These are phyloP conservation scores for Blera fallax DNA, from an alignment of 2,888 invertebrate genomes.

Conservation along the genomic window DNA sequence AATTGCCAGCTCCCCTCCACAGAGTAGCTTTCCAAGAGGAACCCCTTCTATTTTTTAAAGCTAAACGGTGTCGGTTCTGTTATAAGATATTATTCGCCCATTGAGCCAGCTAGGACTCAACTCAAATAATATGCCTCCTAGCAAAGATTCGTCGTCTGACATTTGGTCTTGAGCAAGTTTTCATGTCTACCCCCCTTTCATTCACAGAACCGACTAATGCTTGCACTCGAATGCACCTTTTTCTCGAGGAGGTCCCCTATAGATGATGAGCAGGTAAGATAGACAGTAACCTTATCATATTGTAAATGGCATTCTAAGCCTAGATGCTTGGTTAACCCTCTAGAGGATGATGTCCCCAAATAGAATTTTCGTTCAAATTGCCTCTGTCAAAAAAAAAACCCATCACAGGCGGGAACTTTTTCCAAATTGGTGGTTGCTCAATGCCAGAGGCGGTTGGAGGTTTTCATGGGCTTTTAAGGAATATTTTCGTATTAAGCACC, in stretches of 20 bases:
- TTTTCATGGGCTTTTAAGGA: too few species aligned
- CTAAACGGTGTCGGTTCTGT: conserved; percentile 54
- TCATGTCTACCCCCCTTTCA: conserved; percentile 58
- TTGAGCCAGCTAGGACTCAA: background rate
- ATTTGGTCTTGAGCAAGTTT: conserved; percentile 45
- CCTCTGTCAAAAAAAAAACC: too few species aligned
- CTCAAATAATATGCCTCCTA: background rate
- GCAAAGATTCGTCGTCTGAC: background rate
- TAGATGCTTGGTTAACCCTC: background rate
- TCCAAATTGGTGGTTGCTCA: too few species aligned
- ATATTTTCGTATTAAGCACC: too few species aligned
- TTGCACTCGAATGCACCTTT: conserved; percentile 63
- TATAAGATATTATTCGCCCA: conserved; percentile 13
- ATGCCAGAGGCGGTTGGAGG: too few species aligned
- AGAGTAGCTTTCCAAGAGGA: too few species aligned
- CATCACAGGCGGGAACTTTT: too few species aligned
- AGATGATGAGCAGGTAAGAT: conserved; percentile 67
- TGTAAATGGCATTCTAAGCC: background rate
- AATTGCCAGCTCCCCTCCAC: too few species aligned
- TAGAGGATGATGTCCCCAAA: background rate
- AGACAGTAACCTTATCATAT: conserved; percentile 25
- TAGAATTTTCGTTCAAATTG: too few species aligned
- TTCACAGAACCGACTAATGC: conserved; percentile 68
- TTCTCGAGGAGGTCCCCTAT: conserved; percentile 64
- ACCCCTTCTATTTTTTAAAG: background rate